Conservation (phyloP, 2,888 invertebrate genomes). For the Epirrhoe alternata region DNA sequence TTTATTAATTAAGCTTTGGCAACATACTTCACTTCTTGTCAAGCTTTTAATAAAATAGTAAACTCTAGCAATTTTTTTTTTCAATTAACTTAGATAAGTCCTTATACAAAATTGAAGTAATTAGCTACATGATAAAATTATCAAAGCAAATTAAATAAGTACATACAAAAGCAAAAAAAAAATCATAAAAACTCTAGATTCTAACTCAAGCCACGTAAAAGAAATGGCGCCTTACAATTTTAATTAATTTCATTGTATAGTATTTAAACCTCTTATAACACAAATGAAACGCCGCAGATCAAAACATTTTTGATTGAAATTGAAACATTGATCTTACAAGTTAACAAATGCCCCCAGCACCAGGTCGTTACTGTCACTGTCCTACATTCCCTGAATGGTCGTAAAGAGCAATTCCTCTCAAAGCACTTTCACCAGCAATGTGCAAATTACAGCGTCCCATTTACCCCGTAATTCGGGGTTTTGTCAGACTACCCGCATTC, state of each 20-base stretch:
- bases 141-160: too few species aligned
- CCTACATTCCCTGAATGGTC: conserved; percentile 47
- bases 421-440: conserved; percentile 56
- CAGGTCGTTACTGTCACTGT: conserved; percentile 38
- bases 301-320: not conserved
- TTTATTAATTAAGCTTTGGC: conserved; percentile 72
- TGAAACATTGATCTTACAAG: conserved; percentile 22
- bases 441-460: conserved; percentile 72
- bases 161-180: too few species aligned
- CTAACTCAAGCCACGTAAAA: too few species aligned
- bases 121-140: too few species aligned
- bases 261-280: too few species aligned
- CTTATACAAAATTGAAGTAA: too few species aligned
- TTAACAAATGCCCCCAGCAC: conserved; percentile 26
- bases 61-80: too few species aligned
- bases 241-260: too few species aligned
- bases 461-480: conserved; percentile 67
- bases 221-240: too few species aligned
- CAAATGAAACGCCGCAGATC: not conserved
- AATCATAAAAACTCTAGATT: too few species aligned
- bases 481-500: conserved; percentile 65
- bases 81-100: too few species aligned
- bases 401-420: conserved; percentile 61
- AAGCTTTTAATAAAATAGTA: conserved; percentile 14
- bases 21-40: conserved; percentile 23